Evolutionary conservation across 2,113 vertebrate genomes (phyloP), one percentile per base, ranked within the genome.

Genomic region (Speoplatyrhinus poulsoni): DNA sequence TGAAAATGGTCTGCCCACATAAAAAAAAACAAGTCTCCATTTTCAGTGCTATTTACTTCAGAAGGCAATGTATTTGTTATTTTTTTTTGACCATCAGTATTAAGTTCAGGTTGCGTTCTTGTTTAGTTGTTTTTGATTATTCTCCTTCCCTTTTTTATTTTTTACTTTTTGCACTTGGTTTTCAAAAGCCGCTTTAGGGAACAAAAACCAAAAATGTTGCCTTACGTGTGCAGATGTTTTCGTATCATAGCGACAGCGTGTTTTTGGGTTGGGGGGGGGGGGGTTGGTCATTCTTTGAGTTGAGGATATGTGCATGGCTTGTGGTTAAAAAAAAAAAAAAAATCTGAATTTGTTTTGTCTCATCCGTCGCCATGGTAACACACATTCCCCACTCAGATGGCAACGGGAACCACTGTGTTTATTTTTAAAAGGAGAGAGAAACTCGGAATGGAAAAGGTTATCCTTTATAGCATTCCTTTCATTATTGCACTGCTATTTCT

Each of bases 201-300:
- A 91, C 90, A 92, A 92, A 87, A 88, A 93, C 91, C 92, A 92
- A 92, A 93, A 91, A 89, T 90, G 91, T 92, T 93, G 92, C 92
- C 92, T 93, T 93, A 92, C 67, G 80, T 89, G 88, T 90, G 88
- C 85, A 85, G 87, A 84, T 76, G 79, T 85, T n/a, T 88, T 88
- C 68, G 80, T 87, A 74, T 88, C 85, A 79, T 84, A 79, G 68
- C 60, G 70, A 86, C 87, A 85, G 87, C 82, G 81, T 87, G 85
- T 80, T 77, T 68, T 74, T 66, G 65, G 11, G 76, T 63, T 79
- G n/a, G 75, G 46, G 65, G 41, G 1, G 74, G 77, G 69, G 0
- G 60, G 72, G 72, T 5, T 5, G 9, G n/a, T 48, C 53, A 71
- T 72, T 72, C 78, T 60, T 46, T 73, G 76, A 82, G 69, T 71